Evolutionary conservation across 1,140 invertebrate species (phyloP), one percentile per base, ranked within the genome.

Genomic region (Drosophila murphyi): DNA sequence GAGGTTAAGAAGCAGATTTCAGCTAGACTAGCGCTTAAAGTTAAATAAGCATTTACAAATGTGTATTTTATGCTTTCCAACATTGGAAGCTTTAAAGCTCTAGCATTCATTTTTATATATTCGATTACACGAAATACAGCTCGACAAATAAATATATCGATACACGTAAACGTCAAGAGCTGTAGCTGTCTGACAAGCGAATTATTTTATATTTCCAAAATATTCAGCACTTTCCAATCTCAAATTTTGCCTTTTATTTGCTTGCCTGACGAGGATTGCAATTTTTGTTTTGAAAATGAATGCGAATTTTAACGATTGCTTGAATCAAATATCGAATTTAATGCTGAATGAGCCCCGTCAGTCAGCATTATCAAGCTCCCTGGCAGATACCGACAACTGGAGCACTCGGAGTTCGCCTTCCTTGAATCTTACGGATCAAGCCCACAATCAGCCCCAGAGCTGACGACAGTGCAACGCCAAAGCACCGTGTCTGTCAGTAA

Each of bases 381-480:
- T n/a, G 5, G 55, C 41, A 5, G n/a, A 31, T 5, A 20, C 57
- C 3, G 31, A 47, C 32, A 43, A 5, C 5, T 8, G 10, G 4
- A 7, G 1, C 50, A 28, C 37, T 48, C 10, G 4, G 2, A 32
- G 10, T 3, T 34, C 5, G 1, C 4, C 4, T 28, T 35, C 55
- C n/a, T 51, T 32, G 10, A 47, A 3, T 55, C 4, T 6, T 29
- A 52, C 2, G 10, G 31, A 0, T n/a, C 67, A 29, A 69, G 41
- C 29, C 35, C 50, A 6, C 61, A 64, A 3, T 72, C 52, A 2
- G 61, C 61, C 4, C 69, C 69, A 6, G 69, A 64, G 28, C 39
- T 56, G 4, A 20, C 3, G 4, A 32, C 7, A 5, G 43, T 3
- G 4, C 29, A 51, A 7, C 8, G 37, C 0, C n/a, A 63, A 20